Conservation (phyloP, 1,140 invertebrate genomes). For the Nasonia giraulti region DNA sequence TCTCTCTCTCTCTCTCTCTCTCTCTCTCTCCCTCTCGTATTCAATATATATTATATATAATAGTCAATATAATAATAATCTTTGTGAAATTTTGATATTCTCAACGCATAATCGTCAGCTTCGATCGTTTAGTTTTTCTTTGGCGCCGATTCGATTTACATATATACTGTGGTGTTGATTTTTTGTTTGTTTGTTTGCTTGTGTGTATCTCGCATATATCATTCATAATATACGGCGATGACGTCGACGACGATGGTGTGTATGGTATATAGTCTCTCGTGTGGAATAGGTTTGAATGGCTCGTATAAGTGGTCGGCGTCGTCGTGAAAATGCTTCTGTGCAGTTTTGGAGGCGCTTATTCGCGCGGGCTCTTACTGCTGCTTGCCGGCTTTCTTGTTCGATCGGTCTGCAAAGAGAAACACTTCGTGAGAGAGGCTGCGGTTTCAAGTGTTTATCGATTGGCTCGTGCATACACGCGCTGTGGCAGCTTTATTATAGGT, state of each 20-base stretch:
- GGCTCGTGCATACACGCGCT: not conserved
- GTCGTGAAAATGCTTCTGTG: conserved; percentile 31
- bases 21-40: conserved; percentile 12
- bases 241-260: not conserved
- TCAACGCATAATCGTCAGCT: not conserved
- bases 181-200: not conserved
- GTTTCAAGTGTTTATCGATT: not conserved
- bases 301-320: conserved; percentile 2
- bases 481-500: too few relatives aligned
- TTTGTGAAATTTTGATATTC: not conserved
- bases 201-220: not conserved
- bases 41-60: conserved; percentile 19
- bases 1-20: not conserved
- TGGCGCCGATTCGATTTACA: conserved; percentile 15
- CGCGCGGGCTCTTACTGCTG: conserved; percentile 54
- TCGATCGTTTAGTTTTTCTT: not conserved
- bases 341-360: conserved; percentile 30
- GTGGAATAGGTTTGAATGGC: not conserved
- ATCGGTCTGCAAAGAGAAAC: conserved; percentile 57
- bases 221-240: not conserved
- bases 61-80: not conserved
- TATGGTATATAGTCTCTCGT: not conserved
- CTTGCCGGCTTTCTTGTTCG: conserved; percentile 62
- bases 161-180: not conserved
- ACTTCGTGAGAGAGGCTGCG: not conserved